A percentile compares a stretch with the other conserved stretches of the same genome.
phyloP scores from a whole-genome alignment of 2,797 vertebrate species.

The Onychomys leucogaster region DNA sequence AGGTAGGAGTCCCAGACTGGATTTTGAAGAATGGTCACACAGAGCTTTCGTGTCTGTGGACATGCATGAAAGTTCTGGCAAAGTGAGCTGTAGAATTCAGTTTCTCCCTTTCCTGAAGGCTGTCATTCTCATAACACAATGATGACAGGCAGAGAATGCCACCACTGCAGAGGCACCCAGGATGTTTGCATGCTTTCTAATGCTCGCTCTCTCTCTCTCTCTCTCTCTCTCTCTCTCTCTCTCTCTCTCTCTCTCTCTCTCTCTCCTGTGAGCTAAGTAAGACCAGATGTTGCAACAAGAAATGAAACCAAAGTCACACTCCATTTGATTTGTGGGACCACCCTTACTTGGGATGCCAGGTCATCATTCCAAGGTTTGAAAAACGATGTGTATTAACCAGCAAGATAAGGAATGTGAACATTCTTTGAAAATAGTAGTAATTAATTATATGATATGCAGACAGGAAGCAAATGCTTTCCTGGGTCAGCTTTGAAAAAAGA shows the following conservation, averaged over 20 bases:
- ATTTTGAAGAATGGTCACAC: constrained; percentile 77
- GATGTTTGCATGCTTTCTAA: constrained; percentile 13
- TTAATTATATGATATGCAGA: constrained; percentile 58
- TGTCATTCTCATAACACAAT: constrained; percentile 70
- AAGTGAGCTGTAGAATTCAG: constrained; percentile 79
- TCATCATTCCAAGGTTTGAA: constrained; percentile 65
- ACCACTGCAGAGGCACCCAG: constrained; percentile 39
- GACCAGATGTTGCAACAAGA: constrained; percentile 74
- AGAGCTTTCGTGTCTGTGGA: constrained; percentile 58
- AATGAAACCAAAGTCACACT: constrained; percentile 68
- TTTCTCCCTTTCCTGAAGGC: constrained; percentile 78
- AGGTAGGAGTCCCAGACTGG: constrained; percentile 66
- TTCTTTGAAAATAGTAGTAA: constrained; percentile 62
- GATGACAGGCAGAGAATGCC: constrained; percentile 77
- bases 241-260: constrained; percentile 35
- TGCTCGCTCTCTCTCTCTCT: constrained; percentile 29
- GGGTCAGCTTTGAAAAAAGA: constrained; percentile 8
- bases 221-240: constrained; percentile 33
- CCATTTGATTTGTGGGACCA: constrained; percentile 80
- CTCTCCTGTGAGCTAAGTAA: constrained; percentile 54
- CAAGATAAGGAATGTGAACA: constrained; percentile 70
- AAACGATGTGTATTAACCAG: constrained; percentile 65
- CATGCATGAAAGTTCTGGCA: constrained; percentile 79
- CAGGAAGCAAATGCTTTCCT: constrained; percentile 55
- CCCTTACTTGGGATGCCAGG: constrained; percentile 72